phyloP scores from a whole-genome alignment of 2,113 vertebrate species.

The Argyrosomus japonicus region DNA sequence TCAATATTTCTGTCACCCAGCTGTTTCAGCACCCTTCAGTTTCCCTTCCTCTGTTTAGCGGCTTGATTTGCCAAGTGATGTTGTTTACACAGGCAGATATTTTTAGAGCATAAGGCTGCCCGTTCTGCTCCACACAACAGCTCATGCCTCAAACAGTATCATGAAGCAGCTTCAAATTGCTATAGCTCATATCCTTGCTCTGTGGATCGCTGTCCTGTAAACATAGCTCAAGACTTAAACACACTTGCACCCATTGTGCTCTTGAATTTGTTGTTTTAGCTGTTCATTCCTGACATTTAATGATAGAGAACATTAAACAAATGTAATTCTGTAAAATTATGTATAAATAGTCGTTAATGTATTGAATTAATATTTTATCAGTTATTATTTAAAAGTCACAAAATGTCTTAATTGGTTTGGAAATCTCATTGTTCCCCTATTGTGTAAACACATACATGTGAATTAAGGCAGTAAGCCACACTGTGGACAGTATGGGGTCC shows the following conservation, averaged over 20 bases:
- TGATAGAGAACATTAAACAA: not conserved
- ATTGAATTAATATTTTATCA: constrained; percentile 15
- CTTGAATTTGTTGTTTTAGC: constrained; percentile 2
- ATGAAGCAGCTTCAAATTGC: constrained; percentile 29
- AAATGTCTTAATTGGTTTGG: constrained; percentile 11
- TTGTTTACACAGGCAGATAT: constrained; percentile 62
- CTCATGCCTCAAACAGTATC: constrained; percentile 30
- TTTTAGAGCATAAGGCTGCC: constrained; percentile 62
- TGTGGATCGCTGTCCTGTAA: constrained; percentile 33
- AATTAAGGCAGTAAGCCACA: constrained; percentile 41
- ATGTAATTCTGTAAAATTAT: constrained; percentile 1
- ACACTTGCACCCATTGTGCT: not conserved
- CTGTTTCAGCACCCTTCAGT: constrained; percentile 4
- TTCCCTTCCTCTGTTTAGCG: constrained; percentile 17
- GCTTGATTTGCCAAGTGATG: constrained; percentile 54
- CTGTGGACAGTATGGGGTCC: constrained; percentile 17
- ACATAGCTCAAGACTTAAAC: constrained; percentile 13
- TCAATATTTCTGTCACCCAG: constrained; percentile 35
- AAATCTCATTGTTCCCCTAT: not conserved
- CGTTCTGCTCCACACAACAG: constrained; percentile 29
- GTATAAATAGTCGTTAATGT: not conserved
- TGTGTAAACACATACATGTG: constrained; percentile 14
- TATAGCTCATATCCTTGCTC: constrained; percentile 32
- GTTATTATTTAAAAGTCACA: not conserved
- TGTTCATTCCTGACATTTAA: constrained; percentile 21